Evolutionary conservation across 2,113 vertebrate species (phyloP), one percentile per base, ranked within the genome.

Genomic region (Jaculus jaculus): DNA sequence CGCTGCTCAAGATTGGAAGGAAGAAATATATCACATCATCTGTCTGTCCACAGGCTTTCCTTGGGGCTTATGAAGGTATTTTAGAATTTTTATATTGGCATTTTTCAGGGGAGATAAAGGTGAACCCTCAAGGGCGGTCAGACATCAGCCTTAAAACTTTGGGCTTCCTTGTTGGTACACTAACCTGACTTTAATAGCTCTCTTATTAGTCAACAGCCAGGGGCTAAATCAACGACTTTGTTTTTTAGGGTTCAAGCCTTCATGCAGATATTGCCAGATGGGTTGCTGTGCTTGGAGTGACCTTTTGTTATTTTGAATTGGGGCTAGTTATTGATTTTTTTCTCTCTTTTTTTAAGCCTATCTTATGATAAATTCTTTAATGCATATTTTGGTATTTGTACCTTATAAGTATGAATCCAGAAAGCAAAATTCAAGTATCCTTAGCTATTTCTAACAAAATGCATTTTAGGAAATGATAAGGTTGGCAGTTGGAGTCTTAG

Each of bases 41-140:
- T 99, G 98, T 98, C 99, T 98, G 99, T 99, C 99, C 99, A 98
- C 98, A 98, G 98, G 97, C 98, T 99, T 98, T 99, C 99, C 99
- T 99, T 98, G 98, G 99, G 99, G 99, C 99, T 99, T 99, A 99
- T 98, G 98, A 98, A 99, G 99, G 99, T 99, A 99, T 99, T 99
- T 99, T 98, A 98, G 99, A 98, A 98, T 99, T 99, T 99, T 98
- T 99, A 98, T 98, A 98, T 97, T 98, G 98, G 97, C 97, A 96
- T 98, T 98, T 98, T 98, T 98, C 96, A 95, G 92, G 97, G 98
- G 98, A 98, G 98, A 91, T 97, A 98, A 98, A 98, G 98, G 98
- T 99, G 98, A 98, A 98, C 96, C 98, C 98, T 98, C 97, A 92
- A 98, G 98, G 98, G 98, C 97, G 98, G 96, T 90, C 95, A 98